phyloP scores from a whole-genome alignment of 2,797 vertebrate genomes.

The Dallia pectoralis region DNA sequence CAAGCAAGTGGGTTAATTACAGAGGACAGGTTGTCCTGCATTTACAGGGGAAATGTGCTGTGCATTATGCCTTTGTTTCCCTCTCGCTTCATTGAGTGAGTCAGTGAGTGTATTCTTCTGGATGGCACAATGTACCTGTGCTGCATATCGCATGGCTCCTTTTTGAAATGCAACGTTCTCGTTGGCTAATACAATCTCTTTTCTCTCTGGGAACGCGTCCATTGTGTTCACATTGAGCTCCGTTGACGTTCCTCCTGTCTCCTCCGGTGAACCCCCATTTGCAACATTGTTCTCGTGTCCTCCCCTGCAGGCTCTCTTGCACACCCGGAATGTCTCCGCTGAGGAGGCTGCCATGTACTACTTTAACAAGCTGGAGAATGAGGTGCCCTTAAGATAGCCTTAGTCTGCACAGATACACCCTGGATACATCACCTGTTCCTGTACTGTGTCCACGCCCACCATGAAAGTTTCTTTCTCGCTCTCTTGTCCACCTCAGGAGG shows the following conservation, averaged over 20 bases:
- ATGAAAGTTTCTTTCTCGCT: constrained; percentile 49
- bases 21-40: not conserved
- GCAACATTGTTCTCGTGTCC: constrained; percentile 3
- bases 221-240: not conserved
- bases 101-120: no score
- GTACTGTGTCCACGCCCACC: constrained; percentile 55
- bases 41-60: not conserved
- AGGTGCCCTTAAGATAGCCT: constrained; percentile 69
- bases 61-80: not conserved
- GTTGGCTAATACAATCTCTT: not conserved
- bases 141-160: not conserved
- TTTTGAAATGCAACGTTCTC: not conserved
- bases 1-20: constrained; percentile 68
- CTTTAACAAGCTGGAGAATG: constrained; percentile 85
- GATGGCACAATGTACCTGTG: not conserved
- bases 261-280: not conserved
- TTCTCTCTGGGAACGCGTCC: not conserved
- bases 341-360: constrained; percentile 86
- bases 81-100: not conserved
- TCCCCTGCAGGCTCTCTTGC: constrained; percentile 74
- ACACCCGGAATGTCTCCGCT: constrained; percentile 81
- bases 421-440: constrained; percentile 51
- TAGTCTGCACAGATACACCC: constrained; percentile 65
- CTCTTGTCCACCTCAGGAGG: constrained; percentile 63
- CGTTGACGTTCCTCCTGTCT: not conserved